phyloP scores from a whole-genome alignment of 2,797 vertebrate species.

The Psittacula derbiana region DNA sequence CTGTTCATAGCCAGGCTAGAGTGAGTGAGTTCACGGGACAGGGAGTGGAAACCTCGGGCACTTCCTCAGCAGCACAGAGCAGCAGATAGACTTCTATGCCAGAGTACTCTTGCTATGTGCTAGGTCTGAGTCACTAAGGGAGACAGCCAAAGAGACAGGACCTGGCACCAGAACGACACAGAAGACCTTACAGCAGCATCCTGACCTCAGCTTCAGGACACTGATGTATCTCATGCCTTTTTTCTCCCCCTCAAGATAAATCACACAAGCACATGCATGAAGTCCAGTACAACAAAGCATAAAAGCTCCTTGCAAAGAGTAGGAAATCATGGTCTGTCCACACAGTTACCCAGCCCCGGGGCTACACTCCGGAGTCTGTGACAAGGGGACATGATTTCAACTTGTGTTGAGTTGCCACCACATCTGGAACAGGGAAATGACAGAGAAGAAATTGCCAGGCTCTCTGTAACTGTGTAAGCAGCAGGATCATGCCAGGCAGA shows the following conservation, averaged over 20 bases:
- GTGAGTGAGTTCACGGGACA: neutral
- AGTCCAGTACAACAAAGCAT: neutral
- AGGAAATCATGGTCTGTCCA: neutral
- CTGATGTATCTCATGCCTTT: neutral
- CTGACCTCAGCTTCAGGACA: neutral
- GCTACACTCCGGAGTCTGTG: neutral
- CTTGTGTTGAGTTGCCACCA: neutral
- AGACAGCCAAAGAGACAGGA: constrained; percentile 2
- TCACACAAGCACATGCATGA: neutral
- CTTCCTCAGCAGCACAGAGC: neutral
- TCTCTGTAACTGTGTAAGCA: rapidly evolving
- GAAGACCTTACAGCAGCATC: neutral
- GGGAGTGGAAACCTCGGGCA: neutral
- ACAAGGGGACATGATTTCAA: neutral
- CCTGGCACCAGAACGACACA: neutral
- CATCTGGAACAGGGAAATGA: neutral
- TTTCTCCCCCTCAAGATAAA: neutral
- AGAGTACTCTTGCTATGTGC: neutral
- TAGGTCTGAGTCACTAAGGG: neutral
- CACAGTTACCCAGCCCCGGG: neutral
- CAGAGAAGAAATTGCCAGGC: neutral
- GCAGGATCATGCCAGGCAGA: neutral
- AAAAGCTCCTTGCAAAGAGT: neutral
- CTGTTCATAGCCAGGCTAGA: neutral
- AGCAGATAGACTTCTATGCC: neutral